Percentiles rank a stretch among this genome's conserved stretches.
Evolutionary conservation across 53 echinoderm and acorn worm genomes (phyloP).

Genomic region (Holothuria scabra): DNA sequence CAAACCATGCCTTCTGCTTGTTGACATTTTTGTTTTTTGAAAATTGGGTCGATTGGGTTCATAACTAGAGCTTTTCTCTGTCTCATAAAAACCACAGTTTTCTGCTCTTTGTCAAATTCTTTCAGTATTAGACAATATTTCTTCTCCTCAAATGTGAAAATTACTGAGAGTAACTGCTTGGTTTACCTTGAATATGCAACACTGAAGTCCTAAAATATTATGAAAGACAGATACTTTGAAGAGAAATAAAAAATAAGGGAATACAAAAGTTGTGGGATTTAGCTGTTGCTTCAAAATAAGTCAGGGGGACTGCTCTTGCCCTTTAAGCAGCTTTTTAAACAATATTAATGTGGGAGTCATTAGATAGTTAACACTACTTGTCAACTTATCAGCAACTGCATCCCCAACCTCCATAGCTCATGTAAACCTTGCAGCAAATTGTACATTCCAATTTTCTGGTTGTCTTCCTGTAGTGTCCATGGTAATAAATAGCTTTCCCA

Average conservation of each 20-base stretch:
- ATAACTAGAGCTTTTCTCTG: no score
- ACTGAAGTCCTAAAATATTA: no score
- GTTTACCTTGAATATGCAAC: no score
- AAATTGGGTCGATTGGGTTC: background rate
- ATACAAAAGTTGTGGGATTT: background rate
- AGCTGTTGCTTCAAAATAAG: no score
- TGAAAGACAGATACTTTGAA: background rate
- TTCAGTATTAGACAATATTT: background rate
- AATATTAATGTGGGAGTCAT: background rate
- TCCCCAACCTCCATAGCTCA: background rate
- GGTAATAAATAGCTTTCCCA: no score
- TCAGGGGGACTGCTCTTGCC: no score
- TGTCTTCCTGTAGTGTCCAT: no score
- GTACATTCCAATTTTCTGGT: background rate
- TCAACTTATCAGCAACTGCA: background rate
- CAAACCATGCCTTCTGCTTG: background rate
- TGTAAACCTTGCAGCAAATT: constrained; percentile 1
- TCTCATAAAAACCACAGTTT: no score
- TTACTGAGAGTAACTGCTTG: no score
- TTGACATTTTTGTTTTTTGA: background rate
- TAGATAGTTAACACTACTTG: background rate
- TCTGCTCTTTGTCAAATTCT: no score
- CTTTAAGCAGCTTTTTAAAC: background rate
- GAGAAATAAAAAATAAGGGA: background rate
- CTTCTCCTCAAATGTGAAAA: no score